A percentile compares a stretch with the other conserved stretches of the same genome.
Evolutionary conservation across 1,140 invertebrate genomes (phyloP).

Genomic region (Trinorchestia longiramus): DNA sequence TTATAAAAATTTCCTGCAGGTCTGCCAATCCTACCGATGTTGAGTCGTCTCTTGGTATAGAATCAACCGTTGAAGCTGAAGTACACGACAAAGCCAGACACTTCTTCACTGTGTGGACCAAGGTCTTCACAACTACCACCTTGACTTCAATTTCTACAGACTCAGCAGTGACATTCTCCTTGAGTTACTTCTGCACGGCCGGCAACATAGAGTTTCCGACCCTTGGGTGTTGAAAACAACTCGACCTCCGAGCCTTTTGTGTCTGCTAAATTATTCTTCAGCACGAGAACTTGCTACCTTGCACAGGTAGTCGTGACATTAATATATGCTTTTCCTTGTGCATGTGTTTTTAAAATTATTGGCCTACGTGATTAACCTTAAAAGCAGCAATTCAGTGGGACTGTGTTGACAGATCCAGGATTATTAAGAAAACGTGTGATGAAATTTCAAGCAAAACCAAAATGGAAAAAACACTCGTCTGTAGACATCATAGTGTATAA

Average conservation of each 20-base stretch:
- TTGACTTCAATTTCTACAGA: not conserved
- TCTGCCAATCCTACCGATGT: not conserved
- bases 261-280: not conserved
- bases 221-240: not conserved
- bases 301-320: not conserved
- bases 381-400: no score
- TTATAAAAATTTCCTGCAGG: not conserved
- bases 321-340: not conserved
- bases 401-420: no score
- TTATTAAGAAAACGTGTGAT: not conserved
- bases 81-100: not conserved
- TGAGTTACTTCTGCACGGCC: not conserved
- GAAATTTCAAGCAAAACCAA: not conserved
- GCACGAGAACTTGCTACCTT: not conserved
- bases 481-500: not conserved
- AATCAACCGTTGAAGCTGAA: not conserved
- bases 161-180: not conserved
- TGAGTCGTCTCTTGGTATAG: not conserved
- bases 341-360: no score
- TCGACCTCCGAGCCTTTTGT: not conserved
- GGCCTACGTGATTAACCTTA: no score
- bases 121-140: constrained; percentile 15
- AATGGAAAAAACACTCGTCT: not conserved
- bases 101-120: constrained; percentile 25
- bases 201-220: not conserved